Percentiles rank a stretch among this genome's conserved stretches.
Conservation (phyloP, 2,888 invertebrate species). For the Lacanobia wlatinum region DNA sequence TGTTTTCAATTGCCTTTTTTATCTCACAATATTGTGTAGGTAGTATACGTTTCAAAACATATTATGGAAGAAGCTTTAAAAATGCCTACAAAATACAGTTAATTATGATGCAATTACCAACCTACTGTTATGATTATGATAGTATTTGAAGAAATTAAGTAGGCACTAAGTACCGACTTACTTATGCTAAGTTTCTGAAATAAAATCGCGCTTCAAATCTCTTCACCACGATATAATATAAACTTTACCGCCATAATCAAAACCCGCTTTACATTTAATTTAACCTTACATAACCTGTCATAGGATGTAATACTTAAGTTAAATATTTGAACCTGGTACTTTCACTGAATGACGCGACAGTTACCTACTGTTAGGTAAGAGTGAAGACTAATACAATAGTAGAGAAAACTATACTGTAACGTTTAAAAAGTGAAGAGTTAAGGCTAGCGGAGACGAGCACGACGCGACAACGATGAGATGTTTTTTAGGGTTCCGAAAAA, state of each 20-base stretch:
- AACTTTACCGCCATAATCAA: not conserved
- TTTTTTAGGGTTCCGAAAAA: too few species aligned
- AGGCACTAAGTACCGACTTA: not conserved
- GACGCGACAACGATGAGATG: not conserved
- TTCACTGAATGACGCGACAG: constrained; percentile 59
- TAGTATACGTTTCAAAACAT: too few species aligned
- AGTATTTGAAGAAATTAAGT: not conserved
- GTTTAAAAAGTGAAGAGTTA: constrained; percentile 28
- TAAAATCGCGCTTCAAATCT: not conserved
- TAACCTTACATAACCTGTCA: constrained; percentile 41
- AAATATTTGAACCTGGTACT: constrained; percentile 61
- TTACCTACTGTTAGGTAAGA: constrained; percentile 52
- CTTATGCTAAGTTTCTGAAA: not conserved
- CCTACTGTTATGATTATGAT: too few species aligned
- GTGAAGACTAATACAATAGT: constrained; percentile 51
- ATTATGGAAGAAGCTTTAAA: too few species aligned
- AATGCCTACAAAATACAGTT: not conserved
- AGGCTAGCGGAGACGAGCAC: not conserved
- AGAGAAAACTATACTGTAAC: constrained; percentile 40
- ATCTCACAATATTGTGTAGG: too few species aligned
- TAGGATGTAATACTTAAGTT: constrained; percentile 30
- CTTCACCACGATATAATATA: not conserved
- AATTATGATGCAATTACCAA: not conserved
- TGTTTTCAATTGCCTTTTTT: not conserved
- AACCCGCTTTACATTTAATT: constrained; percentile 23